Percentiles rank a stretch among this genome's conserved stretches.
These are phyloP conservation scores for Clepsis dumicolana DNA, from an alignment of 2,888 invertebrate species.

Conservation along the genomic window DNA sequence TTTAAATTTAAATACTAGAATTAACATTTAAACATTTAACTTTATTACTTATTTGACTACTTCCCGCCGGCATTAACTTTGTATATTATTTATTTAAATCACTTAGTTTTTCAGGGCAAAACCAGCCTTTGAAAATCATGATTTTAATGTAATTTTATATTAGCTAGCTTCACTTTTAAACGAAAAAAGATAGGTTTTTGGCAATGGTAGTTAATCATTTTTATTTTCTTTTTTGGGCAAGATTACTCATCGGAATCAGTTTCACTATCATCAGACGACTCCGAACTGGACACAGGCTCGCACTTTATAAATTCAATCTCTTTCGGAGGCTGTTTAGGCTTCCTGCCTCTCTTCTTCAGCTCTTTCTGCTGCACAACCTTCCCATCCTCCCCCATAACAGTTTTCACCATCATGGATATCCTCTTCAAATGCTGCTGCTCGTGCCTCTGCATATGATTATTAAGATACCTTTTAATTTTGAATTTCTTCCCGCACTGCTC, in stretches of 20 bases:
- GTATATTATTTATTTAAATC: background rate
- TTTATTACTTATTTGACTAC: constrained; percentile 16
- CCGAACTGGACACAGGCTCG: constrained; percentile 74
- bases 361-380: constrained; percentile 51
- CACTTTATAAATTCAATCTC: constrained; percentile 82
- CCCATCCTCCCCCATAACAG: constrained; percentile 70
- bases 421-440: constrained; percentile 78
- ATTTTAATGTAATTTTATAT: background rate
- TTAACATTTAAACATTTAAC: constrained; percentile 22
- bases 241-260: constrained; percentile 52
- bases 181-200: background rate
- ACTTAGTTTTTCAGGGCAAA: background rate
- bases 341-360: constrained; percentile 56
- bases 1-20: constrained; percentile 7
- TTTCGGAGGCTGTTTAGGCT: constrained; percentile 55
- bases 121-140: background rate
- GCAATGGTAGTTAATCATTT: background rate
- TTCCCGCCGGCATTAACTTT: constrained; percentile 15
- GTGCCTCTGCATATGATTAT: constrained; percentile 77
- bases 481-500: constrained; percentile 78
- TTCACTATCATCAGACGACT: constrained; percentile 63
- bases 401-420: constrained; percentile 79
- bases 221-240: constrained; percentile 8
- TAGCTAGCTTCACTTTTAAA: background rate
- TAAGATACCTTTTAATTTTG: constrained; percentile 75